Percentiles rank a stretch among this genome's conserved stretches.
Evolutionary conservation across 2,797 vertebrate genomes (phyloP).

Genomic region (Discoglossus pictus): DNA sequence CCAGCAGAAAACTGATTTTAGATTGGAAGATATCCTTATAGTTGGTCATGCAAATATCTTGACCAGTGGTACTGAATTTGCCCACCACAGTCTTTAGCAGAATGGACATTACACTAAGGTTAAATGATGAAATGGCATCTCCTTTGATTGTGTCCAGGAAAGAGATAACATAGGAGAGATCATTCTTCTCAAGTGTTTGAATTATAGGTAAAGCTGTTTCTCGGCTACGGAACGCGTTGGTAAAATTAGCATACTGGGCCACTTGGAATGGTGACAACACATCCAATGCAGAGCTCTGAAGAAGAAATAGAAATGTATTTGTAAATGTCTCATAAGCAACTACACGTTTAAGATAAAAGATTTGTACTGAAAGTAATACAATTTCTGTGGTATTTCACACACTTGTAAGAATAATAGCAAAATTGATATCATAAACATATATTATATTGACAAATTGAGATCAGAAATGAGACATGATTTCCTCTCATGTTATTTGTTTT

Average conservation of each 20-base stretch:
- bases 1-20: constrained; percentile 41
- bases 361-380: too few relatives aligned
- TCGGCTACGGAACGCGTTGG: constrained; percentile 31
- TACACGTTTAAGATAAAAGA: too few relatives aligned
- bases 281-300: constrained; percentile 45
- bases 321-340: too few relatives aligned
- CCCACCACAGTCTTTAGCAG: constrained; percentile 39
- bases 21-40: constrained; percentile 52
- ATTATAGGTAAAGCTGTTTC: not conserved
- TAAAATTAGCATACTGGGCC: constrained; percentile 26
- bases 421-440: too few relatives aligned
- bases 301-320: not conserved
- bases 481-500: too few relatives aligned
- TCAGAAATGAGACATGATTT: too few relatives aligned
- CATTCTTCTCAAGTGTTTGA: constrained; percentile 7
- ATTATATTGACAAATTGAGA: too few relatives aligned
- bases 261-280: constrained; percentile 48
- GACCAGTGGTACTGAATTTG: constrained; percentile 29
- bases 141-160: constrained; percentile 41
- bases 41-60: constrained; percentile 49
- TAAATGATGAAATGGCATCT: too few relatives aligned
- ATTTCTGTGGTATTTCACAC: too few relatives aligned
- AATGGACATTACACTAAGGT: not conserved
- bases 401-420: too few relatives aligned
- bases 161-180: constrained; percentile 2